Percentiles rank a stretch among this genome's conserved stretches.
Evolutionary conservation across 1,140 invertebrate genomes (phyloP).

Genomic region (Ceratoteleas bidentatus): DNA sequence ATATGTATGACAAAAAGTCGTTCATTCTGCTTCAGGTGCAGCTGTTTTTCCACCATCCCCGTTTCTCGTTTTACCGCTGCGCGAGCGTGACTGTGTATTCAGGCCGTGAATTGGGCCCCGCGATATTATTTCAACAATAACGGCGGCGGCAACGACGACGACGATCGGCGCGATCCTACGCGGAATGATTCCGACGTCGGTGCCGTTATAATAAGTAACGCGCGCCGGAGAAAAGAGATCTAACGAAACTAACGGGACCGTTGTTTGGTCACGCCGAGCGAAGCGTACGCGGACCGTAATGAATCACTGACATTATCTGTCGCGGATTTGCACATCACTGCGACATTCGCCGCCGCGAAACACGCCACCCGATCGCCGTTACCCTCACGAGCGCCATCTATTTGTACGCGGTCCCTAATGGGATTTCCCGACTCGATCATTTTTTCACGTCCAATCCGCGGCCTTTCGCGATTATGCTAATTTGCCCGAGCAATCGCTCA

Average conservation of each 20-base stretch:
- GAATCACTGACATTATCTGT: constrained; percentile 61
- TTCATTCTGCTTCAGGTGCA: no score
- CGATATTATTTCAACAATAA: constrained; percentile 58
- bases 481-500: no score
- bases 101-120: constrained; percentile 35
- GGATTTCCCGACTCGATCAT: no score
- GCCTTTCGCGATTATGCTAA: no score
- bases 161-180: constrained; percentile 54
- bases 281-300: constrained; percentile 62
- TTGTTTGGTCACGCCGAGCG: constrained; percentile 65
- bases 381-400: no score
- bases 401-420: no score
- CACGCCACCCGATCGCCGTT: no score
- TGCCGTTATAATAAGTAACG: constrained; percentile 66
- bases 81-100: constrained; percentile 29
- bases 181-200: constrained; percentile 58
- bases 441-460: no score
- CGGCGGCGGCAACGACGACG: constrained; percentile 51
- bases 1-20: no score
- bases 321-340: constrained; percentile 44
- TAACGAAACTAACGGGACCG: constrained; percentile 66
- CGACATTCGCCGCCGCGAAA: constrained; percentile 34
- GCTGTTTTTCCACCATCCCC: no score
- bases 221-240: constrained; percentile 65
- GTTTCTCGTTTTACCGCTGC: constrained; percentile 3